Evolutionary conservation across 2,888 invertebrate genomes (phyloP).

Genomic region (Pachliopta kotzebuea): DNA sequence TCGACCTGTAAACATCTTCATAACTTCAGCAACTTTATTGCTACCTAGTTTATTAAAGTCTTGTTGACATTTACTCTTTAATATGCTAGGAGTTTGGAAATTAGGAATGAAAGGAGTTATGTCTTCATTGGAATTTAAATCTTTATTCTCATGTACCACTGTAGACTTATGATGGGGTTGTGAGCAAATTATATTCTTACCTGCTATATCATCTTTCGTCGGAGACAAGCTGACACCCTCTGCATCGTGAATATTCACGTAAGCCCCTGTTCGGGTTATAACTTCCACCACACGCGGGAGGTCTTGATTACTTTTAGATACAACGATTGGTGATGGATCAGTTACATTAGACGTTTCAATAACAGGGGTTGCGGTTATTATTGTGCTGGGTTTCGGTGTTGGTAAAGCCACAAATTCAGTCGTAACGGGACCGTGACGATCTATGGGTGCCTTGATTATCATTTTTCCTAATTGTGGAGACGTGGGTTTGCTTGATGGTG

Average conservation of each 20-base stretch:
- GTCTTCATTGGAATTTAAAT: constrained; percentile 49
- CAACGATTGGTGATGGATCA: constrained; percentile 43
- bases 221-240: constrained; percentile 81
- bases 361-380: constrained; percentile 80
- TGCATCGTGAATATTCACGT: constrained; percentile 86
- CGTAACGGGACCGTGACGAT: constrained; percentile 65
- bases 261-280: constrained; percentile 81
- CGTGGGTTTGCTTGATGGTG: constrained; percentile 73
- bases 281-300: constrained; percentile 70
- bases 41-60: constrained; percentile 52
- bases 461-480: constrained; percentile 84
- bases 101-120: constrained; percentile 71
- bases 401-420: constrained; percentile 82
- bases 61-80: constrained; percentile 59
- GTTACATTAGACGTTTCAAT: constrained; percentile 54
- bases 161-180: constrained; percentile 38
- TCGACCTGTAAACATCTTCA: constrained; percentile 72
- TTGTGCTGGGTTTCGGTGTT: constrained; percentile 79
- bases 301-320: constrained; percentile 56
- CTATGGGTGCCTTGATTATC: constrained; percentile 79
- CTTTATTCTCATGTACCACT: constrained; percentile 45
- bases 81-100: constrained; percentile 70
- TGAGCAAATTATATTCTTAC: constrained; percentile 73
- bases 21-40: constrained; percentile 71
- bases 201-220: constrained; percentile 84